phyloP scores from a whole-genome alignment of 2,113 vertebrate genomes.

The Colius striatus region DNA sequence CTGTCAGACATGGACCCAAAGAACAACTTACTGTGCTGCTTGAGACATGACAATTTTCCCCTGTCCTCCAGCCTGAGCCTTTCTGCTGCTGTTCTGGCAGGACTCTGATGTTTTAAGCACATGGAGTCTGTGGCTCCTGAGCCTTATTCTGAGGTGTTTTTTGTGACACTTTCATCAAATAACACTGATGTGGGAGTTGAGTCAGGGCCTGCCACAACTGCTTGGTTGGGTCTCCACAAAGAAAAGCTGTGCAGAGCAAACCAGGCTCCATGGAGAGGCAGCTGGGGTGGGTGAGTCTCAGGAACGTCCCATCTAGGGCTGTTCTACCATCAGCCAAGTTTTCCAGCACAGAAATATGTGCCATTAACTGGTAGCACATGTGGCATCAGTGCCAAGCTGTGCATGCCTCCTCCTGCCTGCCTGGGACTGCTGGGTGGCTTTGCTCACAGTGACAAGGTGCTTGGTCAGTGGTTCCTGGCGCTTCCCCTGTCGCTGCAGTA shows the following conservation, averaged over 20 bases:
- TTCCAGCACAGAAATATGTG: background rate
- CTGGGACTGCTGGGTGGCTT: background rate
- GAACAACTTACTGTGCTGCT: background rate
- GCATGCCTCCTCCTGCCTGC: background rate
- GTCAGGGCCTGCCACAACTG: background rate
- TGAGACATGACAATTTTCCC: background rate
- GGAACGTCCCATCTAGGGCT: background rate
- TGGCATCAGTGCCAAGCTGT: too few species aligned
- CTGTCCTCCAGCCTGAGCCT: background rate
- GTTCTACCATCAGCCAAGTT: background rate
- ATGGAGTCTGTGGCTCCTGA: background rate
- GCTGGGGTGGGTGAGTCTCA: background rate
- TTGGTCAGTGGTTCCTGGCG: background rate
- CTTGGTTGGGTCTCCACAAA: accelerated
- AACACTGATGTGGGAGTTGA: background rate
- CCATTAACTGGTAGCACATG: background rate
- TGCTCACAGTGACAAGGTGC: accelerated
- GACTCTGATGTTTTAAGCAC: background rate
- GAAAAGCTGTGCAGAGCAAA: background rate
- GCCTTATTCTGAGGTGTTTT: background rate
- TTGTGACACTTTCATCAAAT: background rate
- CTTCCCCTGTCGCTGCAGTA: background rate
- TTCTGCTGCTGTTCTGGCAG: background rate
- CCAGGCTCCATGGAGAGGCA: background rate
- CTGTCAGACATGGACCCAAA: background rate